A percentile compares a stretch with the other conserved stretches of the same genome.
Conservation (phyloP, 2,888 invertebrate species). For the Tinea pellionella region DNA sequence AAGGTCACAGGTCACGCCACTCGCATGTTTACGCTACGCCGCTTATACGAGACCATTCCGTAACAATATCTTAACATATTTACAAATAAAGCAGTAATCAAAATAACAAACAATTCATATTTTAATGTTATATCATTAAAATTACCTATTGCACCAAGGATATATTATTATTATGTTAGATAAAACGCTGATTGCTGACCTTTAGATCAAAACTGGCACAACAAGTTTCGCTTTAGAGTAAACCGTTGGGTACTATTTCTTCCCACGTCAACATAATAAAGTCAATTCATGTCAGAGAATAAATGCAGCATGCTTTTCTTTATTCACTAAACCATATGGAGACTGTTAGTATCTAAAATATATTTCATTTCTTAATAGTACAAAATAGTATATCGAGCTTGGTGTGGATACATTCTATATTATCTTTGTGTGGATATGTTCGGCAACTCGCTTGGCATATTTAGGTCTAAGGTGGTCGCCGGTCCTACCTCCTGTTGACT, state of each 20-base stretch:
- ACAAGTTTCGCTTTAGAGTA: not conserved
- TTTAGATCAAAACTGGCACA: not conserved
- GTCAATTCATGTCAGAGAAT: constrained; percentile 4
- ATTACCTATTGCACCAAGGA: not conserved
- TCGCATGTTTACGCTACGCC: too few relatives aligned
- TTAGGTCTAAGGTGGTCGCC: too few relatives aligned
- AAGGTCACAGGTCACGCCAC: too few relatives aligned
- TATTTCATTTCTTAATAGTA: too few relatives aligned
- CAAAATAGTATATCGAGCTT: too few relatives aligned
- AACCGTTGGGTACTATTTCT: not conserved
- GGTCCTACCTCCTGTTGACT: too few relatives aligned
- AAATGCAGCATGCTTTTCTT: not conserved
- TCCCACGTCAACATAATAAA: constrained; percentile 2
- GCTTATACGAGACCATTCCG: too few relatives aligned
- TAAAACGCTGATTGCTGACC: not conserved
- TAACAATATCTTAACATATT: too few relatives aligned
- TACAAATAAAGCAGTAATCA: not conserved
- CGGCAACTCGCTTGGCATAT: too few relatives aligned
- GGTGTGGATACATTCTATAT: too few relatives aligned
- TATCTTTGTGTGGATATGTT: too few relatives aligned
- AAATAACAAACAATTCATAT: not conserved
- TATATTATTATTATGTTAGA: not conserved
- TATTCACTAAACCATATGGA: not conserved
- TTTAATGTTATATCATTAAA: not conserved
- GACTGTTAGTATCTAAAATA: too few relatives aligned